Base-by-base conservation (phyloP, 1,140 invertebrate species). In the Lanistes nyassanus region DNA sequence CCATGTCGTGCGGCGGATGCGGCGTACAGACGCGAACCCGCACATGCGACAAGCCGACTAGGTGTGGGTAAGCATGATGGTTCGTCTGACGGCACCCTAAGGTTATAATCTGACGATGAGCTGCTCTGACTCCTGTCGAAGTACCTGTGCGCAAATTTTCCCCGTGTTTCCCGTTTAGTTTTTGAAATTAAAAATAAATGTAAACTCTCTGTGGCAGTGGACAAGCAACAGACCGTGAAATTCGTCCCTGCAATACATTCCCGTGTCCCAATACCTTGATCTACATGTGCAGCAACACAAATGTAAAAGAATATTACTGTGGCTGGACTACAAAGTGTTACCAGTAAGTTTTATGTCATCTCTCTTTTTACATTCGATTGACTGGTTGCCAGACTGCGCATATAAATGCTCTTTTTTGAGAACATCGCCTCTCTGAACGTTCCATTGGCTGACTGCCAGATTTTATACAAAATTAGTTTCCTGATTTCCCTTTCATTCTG, bases 1-100 rank as follows among this genome's bases (percentile, higher is more conserved):
- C 79, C 16, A n/a, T 29, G 11, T 51, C 75, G 5, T 83, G 82
- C 58, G 82, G 82, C 31, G 82, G 82, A 23, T 83, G 82, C 67
- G 82, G 82, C 26, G 70, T 67, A 11, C 76, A 79, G 70, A 74
- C 69, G 11, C 70, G 80, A 1, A 62, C 72, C 9, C 64, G 79
- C 65, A 62, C 53, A 0, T 83, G 82, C 72, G 68, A 69, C 42
- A 75, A 77, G 39, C 65, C 65, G 3, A 51, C 75, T 3, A n/a
- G 53, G 19, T 82, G 81, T 62, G 75, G 77, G 81, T 82, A 60
- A 64, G 80, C 75, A n/a, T 26, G n/a, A 7, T 31, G 36, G 70
- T 60, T 26, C n/a, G 36, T 72, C 2, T 34, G 34, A 47, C 42
- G 42, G n/a, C n/a, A n/a, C n/a, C n/a, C n/a, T n/a, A n/a, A n/a